phyloP scores from a whole-genome alignment of 2,888 invertebrate species.

The Rhagonycha lutea region DNA sequence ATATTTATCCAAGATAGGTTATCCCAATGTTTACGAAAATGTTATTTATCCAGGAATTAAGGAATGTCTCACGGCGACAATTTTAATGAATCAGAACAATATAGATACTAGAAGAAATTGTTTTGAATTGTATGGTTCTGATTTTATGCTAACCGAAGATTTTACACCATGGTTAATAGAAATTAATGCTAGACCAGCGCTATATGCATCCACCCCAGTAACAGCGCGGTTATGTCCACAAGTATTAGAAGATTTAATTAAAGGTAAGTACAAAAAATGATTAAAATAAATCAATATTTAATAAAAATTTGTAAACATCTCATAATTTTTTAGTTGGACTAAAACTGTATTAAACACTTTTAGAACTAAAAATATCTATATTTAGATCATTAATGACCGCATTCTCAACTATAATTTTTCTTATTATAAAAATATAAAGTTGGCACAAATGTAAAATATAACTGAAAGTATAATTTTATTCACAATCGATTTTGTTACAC shows the following conservation, averaged over 20 bases:
- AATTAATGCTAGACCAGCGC: conserved; percentile 88
- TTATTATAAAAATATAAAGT: too few relatives aligned
- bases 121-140: conserved; percentile 91
- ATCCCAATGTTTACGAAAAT: conserved; percentile 68
- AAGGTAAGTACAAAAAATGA: conserved; percentile 63
- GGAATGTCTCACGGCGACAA: conserved; percentile 77
- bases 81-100: conserved; percentile 78
- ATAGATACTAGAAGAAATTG: conserved; percentile 71
- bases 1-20: conserved; percentile 59
- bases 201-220: conserved; percentile 79
- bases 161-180: conserved; percentile 89
- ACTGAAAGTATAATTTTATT: too few relatives aligned
- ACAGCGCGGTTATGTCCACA: conserved; percentile 82
- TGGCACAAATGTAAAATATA: too few relatives aligned
- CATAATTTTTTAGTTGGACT: too few relatives aligned
- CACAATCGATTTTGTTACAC: too few relatives aligned
- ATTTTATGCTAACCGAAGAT: conserved; percentile 87
- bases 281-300: neutral
- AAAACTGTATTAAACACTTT: too few relatives aligned
- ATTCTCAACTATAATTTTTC: too few relatives aligned
- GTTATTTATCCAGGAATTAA: conserved; percentile 85
- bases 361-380: too few relatives aligned
- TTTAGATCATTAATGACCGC: too few relatives aligned
- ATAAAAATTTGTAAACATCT: too few relatives aligned
- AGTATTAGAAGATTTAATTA: conserved; percentile 82